phyloP scores from a whole-genome alignment of 2,797 vertebrate genomes.

The Sebastes trivittatus region DNA sequence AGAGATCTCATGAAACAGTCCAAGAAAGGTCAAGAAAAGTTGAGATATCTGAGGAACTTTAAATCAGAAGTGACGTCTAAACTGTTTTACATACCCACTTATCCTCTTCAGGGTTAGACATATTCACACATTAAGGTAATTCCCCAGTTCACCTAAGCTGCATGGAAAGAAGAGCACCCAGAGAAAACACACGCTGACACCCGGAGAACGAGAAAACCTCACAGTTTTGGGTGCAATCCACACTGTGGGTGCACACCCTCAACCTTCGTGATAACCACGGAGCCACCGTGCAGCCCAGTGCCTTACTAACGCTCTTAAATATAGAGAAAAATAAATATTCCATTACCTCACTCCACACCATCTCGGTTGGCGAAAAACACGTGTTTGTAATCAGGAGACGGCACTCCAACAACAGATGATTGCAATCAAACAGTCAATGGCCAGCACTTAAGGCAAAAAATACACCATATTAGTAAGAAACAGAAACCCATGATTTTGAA shows the following conservation, averaged over 20 bases:
- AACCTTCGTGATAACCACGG: conserved; percentile 7
- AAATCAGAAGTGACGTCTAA: conserved; percentile 2
- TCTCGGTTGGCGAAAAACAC: conserved; percentile 56
- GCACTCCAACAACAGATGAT: conserved; percentile 66
- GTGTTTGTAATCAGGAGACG: conserved; percentile 71
- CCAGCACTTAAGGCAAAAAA: conserved; percentile 57
- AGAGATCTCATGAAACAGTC: conserved; percentile 6
- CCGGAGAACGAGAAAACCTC: neutral
- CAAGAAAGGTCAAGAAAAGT: conserved; percentile 30
- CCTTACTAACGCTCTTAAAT: conserved; percentile 24
- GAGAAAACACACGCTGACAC: neutral
- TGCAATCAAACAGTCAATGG: conserved; percentile 65
- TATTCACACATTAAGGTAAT: neutral
- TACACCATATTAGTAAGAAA: conserved; percentile 40
- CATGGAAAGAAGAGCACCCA: neutral
- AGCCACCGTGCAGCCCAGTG: conserved; percentile 31
- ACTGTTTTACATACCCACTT: neutral
- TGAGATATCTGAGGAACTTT: conserved; percentile 16
- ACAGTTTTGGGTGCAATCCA: neutral
- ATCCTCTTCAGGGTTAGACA: neutral
- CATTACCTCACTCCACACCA: conserved; percentile 72
- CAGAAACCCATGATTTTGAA: conserved; percentile 30
- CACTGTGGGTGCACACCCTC: neutral
- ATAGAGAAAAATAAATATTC: conserved; percentile 40
- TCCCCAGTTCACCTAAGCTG: neutral